A percentile compares a stretch with the other conserved stretches of the same genome.
These are phyloP conservation scores for Hoplostethus atlanticus DNA, from an alignment of 2,797 vertebrate genomes.

Conservation along the genomic window DNA sequence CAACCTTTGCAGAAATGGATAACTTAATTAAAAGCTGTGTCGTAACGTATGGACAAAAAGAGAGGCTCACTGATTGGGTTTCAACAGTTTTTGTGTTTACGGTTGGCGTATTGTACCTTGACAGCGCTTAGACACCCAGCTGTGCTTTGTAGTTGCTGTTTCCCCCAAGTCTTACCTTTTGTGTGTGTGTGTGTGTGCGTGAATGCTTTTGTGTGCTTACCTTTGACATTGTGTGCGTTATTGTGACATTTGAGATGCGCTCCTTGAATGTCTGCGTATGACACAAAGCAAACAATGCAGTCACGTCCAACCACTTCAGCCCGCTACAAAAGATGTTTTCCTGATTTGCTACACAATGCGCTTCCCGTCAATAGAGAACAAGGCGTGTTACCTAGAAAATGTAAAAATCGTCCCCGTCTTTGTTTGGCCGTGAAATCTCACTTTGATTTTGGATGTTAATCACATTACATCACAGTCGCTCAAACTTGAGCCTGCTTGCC, in stretches of 20 bases:
- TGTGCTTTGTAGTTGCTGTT: background rate
- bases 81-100: background rate
- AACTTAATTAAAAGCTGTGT: too few relatives aligned
- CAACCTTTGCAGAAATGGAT: too few relatives aligned
- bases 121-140: background rate
- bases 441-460: slow-evolving; percentile 30
- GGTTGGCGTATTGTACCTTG: background rate
- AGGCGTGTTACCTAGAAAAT: slow-evolving; percentile 11
- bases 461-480: slow-evolving; percentile 28
- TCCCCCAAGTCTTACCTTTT: background rate
- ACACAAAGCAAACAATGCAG: slow-evolving; percentile 35
- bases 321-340: slow-evolving; percentile 27
- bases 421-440: slow-evolving; percentile 33
- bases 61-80: background rate
- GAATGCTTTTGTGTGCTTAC: background rate
- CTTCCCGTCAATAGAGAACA: slow-evolving; percentile 25
- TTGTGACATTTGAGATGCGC: slow-evolving; percentile 21
- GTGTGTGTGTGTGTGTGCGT: background rate
- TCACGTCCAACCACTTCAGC: slow-evolving; percentile 3
- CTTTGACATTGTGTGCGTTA: background rate
- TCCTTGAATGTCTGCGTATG: slow-evolving; percentile 22
- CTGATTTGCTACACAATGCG: slow-evolving; percentile 2
- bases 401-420: slow-evolving; percentile 25
- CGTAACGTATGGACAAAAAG: too few relatives aligned
- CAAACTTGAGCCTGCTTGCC: background rate